Base-by-base conservation (phyloP, 64 coral and sea anemone genomes). In the Stylophora pistillata region DNA sequence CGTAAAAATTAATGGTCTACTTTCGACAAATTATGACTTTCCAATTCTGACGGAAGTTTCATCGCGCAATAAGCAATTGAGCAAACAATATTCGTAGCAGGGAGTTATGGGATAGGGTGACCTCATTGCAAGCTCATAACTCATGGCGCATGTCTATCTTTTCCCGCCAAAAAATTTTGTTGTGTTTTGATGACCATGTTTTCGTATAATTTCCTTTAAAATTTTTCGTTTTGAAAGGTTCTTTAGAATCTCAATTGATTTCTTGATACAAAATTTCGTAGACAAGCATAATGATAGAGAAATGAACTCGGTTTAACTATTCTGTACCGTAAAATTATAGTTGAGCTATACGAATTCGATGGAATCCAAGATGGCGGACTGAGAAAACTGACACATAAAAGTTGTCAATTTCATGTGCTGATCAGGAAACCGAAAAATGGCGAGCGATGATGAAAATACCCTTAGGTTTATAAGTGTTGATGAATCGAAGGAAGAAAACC, bases 381-480 rank as follows among this genome's bases (percentile, higher is more conserved):
- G 29, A 58, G 6, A 17, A 53, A 28, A 15, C 13, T 47, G 70
- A 27, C 30, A 29, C 73, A 74, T 15, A 74, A 70, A 74, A 27
- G 7, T 58, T 74, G 85, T 83, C 33, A 25, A 69, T 83, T 83
- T 66, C 80, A 69, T 66, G 16, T 7, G 14, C 78, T 16, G 30
- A 58, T 63, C 30, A 30, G 57, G 27, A 63, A 68, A n/a, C 10
- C 1, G 4, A 13, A 60, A 69, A 33, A 83, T 70, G 80, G 80
- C 33, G 27, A 83, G 37, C 18, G 61, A 53, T 29, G 28, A 91
- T 89, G 94, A 97, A 13, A 30, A 72, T 58, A 63, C 90, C 3
- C 81, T 94, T 20, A 90, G 89, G 33, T 97, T 98, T 91, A 76
- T 98, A 55, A 85, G 71, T 31, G 62, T 33, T 53, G 72, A 91